phyloP scores from a whole-genome alignment of 92 coral and sea anemone species.

The Blastomussa wellsi region DNA sequence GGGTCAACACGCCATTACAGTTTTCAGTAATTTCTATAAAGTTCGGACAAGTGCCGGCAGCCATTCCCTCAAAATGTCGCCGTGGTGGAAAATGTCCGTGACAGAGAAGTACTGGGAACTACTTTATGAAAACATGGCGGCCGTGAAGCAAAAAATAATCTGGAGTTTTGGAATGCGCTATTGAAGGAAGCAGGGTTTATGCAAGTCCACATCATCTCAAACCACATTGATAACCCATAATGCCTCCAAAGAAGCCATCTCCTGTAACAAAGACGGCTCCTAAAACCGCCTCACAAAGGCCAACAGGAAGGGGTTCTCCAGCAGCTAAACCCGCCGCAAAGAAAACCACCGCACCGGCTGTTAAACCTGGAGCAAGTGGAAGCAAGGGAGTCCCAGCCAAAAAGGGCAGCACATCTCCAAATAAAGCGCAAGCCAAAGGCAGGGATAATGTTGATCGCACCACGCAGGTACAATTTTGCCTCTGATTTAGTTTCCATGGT shows the following conservation, averaged over 20 bases:
- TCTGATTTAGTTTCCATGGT: constrained; percentile 44
- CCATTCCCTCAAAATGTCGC: background rate
- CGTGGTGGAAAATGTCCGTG: background rate
- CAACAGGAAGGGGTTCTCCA: constrained; percentile 51
- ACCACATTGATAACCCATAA: background rate
- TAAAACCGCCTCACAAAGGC: constrained; percentile 53
- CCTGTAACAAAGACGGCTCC: constrained; percentile 56
- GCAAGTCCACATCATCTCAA: background rate
- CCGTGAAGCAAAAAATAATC: too few species aligned
- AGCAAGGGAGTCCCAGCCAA: constrained; percentile 32
- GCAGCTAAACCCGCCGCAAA: constrained; percentile 23
- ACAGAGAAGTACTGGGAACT: constrained; percentile 32
- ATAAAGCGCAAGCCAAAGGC: constrained; percentile 62
- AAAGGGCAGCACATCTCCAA: constrained; percentile 53
- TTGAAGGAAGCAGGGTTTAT: background rate
- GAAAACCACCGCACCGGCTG: constrained; percentile 33
- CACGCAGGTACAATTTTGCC: constrained; percentile 35
- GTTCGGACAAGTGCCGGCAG: background rate
- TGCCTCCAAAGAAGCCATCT: constrained; percentile 84
- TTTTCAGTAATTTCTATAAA: background rate
- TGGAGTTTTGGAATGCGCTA: background rate
- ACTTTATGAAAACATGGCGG: constrained; percentile 14
- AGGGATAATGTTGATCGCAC: constrained; percentile 46
- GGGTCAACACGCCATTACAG: background rate
- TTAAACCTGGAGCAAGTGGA: constrained; percentile 30